Percentiles rank a stretch among this genome's conserved stretches.
Evolutionary conservation across 2,113 vertebrate species (phyloP).

Genomic region (Laticauda laticaudata): DNA sequence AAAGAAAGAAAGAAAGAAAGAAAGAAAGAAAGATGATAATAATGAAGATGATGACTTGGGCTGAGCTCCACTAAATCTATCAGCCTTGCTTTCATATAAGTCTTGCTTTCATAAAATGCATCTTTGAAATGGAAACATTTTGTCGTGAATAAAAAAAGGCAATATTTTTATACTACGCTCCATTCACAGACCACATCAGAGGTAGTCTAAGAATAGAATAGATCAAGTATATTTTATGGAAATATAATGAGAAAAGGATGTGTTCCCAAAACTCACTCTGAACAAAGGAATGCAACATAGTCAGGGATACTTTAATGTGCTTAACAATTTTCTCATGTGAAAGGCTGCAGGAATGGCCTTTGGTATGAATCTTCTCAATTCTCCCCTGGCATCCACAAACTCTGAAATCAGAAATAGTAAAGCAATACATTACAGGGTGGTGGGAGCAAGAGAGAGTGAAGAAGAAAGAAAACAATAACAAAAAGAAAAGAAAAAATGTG

Average conservation of each 20-base stretch:
- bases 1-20: no score
- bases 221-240: conserved; percentile 94
- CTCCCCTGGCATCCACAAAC: conserved; percentile 74
- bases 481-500: background rate
- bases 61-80: conserved; percentile 55
- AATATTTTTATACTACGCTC: conserved; percentile 78
- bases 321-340: conserved; percentile 93
- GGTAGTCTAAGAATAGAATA: conserved; percentile 94
- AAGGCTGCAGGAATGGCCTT: conserved; percentile 78
- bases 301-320: conserved; percentile 82
- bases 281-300: conserved; percentile 84
- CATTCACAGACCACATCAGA: conserved; percentile 89
- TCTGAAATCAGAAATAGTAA: conserved; percentile 78
- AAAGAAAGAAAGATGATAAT: background rate
- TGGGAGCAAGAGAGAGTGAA: conserved; percentile 67
- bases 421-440: conserved; percentile 72
- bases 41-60: conserved; percentile 43
- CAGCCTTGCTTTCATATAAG: conserved; percentile 42
- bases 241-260: conserved; percentile 98
- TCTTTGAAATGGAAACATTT: conserved; percentile 85
- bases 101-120: conserved; percentile 75
- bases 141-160: conserved; percentile 71
- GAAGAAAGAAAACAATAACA: background rate
- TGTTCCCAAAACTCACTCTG: conserved; percentile 89
- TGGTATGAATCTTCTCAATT: conserved; percentile 76